Conservation (phyloP, 2,113 vertebrate species). For the Poeciliopsis retropinna region DNA sequence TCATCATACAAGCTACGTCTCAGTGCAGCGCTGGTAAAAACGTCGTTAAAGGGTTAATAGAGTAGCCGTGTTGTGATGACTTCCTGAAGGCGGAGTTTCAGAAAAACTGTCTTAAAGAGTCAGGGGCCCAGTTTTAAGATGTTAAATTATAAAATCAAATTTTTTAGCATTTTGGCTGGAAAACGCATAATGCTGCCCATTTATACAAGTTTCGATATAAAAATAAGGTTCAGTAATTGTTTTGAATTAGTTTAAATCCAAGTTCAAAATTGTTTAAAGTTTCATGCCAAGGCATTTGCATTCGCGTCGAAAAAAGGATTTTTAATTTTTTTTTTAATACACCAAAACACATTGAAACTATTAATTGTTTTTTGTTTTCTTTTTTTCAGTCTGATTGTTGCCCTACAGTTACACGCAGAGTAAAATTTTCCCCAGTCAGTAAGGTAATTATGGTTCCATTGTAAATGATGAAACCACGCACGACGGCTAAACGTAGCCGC, state of each 20-base stretch:
- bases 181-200: no score
- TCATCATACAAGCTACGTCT: no score
- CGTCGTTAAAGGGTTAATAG: no score
- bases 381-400: neutral
- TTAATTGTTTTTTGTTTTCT: neutral
- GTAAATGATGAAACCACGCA: neutral
- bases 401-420: neutral
- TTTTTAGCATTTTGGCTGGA: no score
- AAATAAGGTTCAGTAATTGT: neutral
- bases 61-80: no score
- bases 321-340: neutral
- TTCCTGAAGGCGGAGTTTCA: no score
- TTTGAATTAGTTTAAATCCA: neutral
- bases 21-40: no score
- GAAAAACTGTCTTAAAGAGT: no score
- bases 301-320: neutral
- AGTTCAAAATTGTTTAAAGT: neutral
- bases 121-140: no score
- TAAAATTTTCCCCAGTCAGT: neutral
- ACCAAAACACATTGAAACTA: neutral
- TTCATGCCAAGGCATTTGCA: neutral
- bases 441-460: neutral
- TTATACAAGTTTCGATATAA: neutral
- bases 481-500: slow-evolving; percentile 6
- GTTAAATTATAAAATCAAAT: no score